A percentile compares a stretch with the other conserved stretches of the same genome.
These are phyloP conservation scores for Carposina sasakii DNA, from an alignment of 1,140 invertebrate species.

Conservation along the genomic window DNA sequence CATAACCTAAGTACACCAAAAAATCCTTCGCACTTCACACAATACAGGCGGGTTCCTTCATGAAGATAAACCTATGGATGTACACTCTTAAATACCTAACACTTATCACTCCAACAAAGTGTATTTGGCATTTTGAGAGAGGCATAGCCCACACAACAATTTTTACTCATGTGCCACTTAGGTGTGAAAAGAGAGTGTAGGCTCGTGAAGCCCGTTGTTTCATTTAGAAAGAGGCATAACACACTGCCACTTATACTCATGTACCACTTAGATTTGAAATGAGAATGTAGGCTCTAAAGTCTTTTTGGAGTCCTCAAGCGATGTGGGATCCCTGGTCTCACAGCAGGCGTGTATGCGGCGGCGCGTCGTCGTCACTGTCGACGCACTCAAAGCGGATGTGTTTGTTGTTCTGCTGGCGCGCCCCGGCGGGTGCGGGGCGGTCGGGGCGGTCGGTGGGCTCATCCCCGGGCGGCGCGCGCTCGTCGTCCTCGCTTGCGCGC, in stretches of 20 bases:
- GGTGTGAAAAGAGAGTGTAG: background rate
- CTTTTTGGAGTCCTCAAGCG: background rate
- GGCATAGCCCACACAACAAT: background rate
- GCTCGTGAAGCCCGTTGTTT: background rate
- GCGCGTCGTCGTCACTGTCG: conserved; percentile 57
- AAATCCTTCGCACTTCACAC: too few relatives aligned
- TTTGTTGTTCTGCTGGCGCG: too few relatives aligned
- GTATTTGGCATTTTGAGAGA: too few relatives aligned
- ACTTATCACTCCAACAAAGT: too few relatives aligned
- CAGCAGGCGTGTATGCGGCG: conserved; percentile 40
- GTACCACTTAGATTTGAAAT: background rate
- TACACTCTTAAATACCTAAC: too few relatives aligned
- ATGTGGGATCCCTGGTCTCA: conserved; percentile 14
- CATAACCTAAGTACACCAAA: too few relatives aligned
- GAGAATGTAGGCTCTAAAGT: background rate
- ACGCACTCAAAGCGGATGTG: conserved; percentile 54
- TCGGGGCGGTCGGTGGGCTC: conserved; percentile 6
- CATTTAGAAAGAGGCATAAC: background rate
- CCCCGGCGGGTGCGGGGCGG: conserved; percentile 19
- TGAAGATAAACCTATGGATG: too few relatives aligned
- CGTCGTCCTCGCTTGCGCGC: conserved; percentile 15
- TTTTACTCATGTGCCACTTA: background rate
- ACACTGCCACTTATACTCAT: background rate
- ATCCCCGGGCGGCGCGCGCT: background rate
- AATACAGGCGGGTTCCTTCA: too few relatives aligned